These are phyloP conservation scores for Plodia interpunctella DNA, from an alignment of 1,140 invertebrate genomes.

Conservation along the genomic window DNA sequence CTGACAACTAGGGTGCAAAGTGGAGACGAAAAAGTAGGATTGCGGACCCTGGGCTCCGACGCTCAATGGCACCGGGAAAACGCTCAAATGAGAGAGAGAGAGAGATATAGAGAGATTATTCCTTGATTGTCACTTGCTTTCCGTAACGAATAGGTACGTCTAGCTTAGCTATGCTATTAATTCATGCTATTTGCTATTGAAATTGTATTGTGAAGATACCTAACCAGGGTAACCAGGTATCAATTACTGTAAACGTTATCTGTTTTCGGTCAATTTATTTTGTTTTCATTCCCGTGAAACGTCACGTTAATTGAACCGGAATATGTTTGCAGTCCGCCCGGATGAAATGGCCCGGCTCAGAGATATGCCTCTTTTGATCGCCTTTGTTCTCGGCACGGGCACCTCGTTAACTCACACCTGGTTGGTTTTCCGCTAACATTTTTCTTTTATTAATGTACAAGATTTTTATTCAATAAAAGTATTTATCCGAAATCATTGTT, in stretches of 20 bases:
- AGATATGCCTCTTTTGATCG: background rate
- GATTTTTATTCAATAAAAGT: background rate
- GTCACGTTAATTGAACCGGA: slow-evolving; percentile 5
- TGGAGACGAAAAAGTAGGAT: too few relatives aligned
- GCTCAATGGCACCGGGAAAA: too few relatives aligned
- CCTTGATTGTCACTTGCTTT: too few relatives aligned
- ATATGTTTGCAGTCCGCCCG: background rate
- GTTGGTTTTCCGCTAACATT: background rate
- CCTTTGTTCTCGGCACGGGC: background rate
- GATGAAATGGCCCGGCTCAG: background rate
- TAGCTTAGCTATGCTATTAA: too few relatives aligned
- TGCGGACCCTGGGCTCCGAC: too few relatives aligned
- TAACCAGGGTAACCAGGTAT: background rate
- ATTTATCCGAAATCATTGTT: too few relatives aligned
- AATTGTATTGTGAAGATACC: too few relatives aligned
- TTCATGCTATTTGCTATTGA: too few relatives aligned
- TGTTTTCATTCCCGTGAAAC: slow-evolving; percentile 7
- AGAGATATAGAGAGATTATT: too few relatives aligned
- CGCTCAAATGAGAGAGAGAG: too few relatives aligned
- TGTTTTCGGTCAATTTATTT: slow-evolving; percentile 1
- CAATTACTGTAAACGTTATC: background rate
- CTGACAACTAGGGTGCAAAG: too few relatives aligned
- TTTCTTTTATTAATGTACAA: background rate
- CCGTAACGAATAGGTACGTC: too few relatives aligned
- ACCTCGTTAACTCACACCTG: background rate